Conservation (phyloP, 1,140 invertebrate genomes). For the Penaeus vannamei region DNA sequence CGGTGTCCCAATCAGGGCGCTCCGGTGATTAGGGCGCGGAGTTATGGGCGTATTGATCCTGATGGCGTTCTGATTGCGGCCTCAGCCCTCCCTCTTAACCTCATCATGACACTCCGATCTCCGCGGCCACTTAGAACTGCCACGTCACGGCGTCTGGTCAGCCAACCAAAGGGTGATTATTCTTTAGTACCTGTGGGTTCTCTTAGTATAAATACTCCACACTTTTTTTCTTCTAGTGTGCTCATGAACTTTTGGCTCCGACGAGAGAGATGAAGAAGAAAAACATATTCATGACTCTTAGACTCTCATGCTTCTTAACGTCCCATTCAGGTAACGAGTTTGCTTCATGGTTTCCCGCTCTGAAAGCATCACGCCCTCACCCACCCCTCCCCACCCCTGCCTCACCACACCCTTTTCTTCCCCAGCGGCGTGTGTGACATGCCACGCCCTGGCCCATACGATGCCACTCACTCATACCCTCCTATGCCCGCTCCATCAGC, state of each 20-base stretch:
- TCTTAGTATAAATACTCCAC: no score
- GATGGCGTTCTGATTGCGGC: background rate
- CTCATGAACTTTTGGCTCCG: no score
- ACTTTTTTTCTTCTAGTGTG: no score
- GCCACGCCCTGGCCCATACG: slow-evolving; percentile 35
- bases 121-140: no score
- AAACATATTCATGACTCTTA: no score
- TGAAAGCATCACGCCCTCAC: slow-evolving; percentile 1
- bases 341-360: background rate
- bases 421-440: background rate
- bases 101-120: no score
- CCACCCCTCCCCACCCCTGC: background rate
- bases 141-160: no score
- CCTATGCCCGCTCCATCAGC: background rate
- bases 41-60: background rate
- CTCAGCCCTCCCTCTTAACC: background rate
- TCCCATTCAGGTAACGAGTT: no score
- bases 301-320: no score
- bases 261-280: no score
- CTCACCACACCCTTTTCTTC: background rate
- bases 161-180: no score
- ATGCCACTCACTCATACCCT: slow-evolving; percentile 17
- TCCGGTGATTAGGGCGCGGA: background rate
- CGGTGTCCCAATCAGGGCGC: background rate
- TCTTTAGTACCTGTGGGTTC: no score